A percentile compares a stretch with the other conserved stretches of the same genome.
These are phyloP conservation scores for Puffinus mauretanicus DNA, from an alignment of 2,113 vertebrate species.

Conservation along the genomic window DNA sequence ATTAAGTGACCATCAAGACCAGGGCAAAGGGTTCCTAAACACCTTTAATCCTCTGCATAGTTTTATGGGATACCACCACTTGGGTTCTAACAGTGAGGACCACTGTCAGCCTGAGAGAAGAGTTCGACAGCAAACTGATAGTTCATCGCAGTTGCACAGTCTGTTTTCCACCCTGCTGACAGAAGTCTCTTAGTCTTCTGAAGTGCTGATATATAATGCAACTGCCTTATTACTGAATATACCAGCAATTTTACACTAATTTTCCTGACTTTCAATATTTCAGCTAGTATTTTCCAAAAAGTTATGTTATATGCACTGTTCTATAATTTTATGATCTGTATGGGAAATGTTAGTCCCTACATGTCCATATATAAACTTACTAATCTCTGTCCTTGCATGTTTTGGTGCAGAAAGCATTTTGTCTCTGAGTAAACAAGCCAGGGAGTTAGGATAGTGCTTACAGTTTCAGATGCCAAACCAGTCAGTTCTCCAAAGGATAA, in stretches of 20 bases:
- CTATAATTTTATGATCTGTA: neutral
- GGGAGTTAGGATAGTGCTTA: neutral
- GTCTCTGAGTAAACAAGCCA: neutral
- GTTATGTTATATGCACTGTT: neutral
- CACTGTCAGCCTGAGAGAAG: neutral
- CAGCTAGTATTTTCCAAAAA: neutral
- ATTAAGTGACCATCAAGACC: neutral
- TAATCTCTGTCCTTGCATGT: neutral
- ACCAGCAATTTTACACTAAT: neutral
- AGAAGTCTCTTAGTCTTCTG: neutral
- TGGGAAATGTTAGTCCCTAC: neutral
- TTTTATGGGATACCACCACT: neutral
- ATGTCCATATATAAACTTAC: neutral
- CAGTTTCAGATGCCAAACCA: neutral
- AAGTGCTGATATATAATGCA: neutral
- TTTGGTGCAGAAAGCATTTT: neutral
- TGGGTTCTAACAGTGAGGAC: neutral
- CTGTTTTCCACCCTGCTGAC: neutral
- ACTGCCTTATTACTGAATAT: neutral
- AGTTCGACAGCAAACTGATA: neutral
- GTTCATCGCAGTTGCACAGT: neutral
- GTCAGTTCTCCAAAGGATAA: neutral
- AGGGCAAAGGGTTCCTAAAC: neutral
- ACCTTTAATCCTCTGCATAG: neutral
- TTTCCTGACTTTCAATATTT: neutral